Evolutionary conservation across 2,113 vertebrate species (phyloP), one percentile per base, ranked within the genome.

Genomic region (Typhlomys cinereus): DNA sequence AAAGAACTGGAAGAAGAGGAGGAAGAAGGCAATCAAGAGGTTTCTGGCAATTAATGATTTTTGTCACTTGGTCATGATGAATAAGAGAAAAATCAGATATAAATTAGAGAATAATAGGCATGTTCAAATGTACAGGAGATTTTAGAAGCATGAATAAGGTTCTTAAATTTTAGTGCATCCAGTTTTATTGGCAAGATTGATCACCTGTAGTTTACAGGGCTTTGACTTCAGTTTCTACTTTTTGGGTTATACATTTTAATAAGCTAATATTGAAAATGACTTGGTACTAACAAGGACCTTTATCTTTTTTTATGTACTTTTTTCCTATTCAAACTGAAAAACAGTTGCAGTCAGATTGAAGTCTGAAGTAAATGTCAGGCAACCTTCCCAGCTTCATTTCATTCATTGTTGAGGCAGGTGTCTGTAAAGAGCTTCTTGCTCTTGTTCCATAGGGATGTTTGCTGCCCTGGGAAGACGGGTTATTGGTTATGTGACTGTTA

Each of bases 1-100:
- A n/a, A n/a, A n/a, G 98, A 98, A 3, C 95, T 95, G 85, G 98
- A 99, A 73, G 98, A 99, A 80, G 98, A 98, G 31, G 98, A 99
- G 91, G 99, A 99, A 67, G 97, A 96, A 91, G 88, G 69, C 61
- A 92, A 82, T 93, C 86, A 93, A 0, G 96, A 98, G 98, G 98
- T 98, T 80, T 95, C 92, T 95, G 48, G 7, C 7, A 21, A 25
- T 95, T 94, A 44, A 27, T 1, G 95, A 57, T 79, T 31, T 31
- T 92, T 59, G 21, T 84, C 71, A 86, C 9, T 78, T 79, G 88
- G 73, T 67, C 44, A 31, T 50, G 59, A 86, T 93, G 41, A 79
- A 52, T 90, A 83, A 46, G 67, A 76, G 79, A 91, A 89, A 85
- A 94, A 64, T 84, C 5, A 48, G 34, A 76, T 18, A 48, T 89